Evolutionary conservation across 2,113 vertebrate genomes (phyloP).

Genomic region (Vulpes vulpes): DNA sequence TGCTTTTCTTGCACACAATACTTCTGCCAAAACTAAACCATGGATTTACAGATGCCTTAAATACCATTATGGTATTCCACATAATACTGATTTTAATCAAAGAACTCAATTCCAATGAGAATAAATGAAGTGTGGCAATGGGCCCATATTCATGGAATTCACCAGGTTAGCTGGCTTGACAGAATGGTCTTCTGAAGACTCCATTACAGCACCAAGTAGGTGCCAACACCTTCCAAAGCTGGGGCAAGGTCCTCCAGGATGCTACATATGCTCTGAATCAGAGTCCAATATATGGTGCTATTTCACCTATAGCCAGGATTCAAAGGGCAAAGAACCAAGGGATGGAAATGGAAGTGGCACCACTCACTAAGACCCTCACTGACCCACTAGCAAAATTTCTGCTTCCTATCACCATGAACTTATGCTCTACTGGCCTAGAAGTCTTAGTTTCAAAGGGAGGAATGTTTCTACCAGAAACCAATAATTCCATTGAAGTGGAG

Average conservation of each 20-base stretch:
- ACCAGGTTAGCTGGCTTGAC: background rate
- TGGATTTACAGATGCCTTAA: background rate
- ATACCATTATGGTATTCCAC: background rate
- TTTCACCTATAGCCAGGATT: background rate
- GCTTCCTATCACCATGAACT: background rate
- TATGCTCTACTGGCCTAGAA: background rate
- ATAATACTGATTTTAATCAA: background rate
- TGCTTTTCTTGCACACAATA: background rate
- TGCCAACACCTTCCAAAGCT: background rate
- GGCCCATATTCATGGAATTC: background rate
- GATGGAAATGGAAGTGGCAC: background rate
- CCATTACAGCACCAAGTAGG: background rate
- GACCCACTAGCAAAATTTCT: background rate
- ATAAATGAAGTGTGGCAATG: background rate
- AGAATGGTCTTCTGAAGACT: background rate
- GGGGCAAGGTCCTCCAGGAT: background rate
- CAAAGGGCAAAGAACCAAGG: background rate
- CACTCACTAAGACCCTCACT: background rate
- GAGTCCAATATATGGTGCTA: background rate
- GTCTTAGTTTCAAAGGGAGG: background rate
- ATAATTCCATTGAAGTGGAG: background rate
- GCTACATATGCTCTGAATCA: background rate
- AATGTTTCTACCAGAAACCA: constrained; percentile 28
- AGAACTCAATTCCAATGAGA: background rate
- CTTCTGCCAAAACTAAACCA: background rate